A percentile compares a stretch with the other conserved stretches of the same genome.
Evolutionary conservation across 2,113 vertebrate genomes (phyloP).

Genomic region (Scolopax mira): DNA sequence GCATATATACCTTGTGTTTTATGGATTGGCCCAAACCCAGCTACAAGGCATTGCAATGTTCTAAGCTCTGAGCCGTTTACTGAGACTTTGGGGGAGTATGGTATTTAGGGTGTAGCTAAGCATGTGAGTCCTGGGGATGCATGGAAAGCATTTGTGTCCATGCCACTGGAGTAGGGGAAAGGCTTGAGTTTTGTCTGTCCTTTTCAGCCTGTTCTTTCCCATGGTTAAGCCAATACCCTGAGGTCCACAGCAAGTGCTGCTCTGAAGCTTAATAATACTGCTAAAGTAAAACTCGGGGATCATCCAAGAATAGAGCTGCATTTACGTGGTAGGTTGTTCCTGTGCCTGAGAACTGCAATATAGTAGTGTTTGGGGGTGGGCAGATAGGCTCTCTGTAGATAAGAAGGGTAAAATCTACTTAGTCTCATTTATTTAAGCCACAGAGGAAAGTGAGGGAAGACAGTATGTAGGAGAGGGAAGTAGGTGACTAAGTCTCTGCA

Average conservation of each 20-base stretch:
- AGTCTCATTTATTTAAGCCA: background rate
- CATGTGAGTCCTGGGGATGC: too few relatives aligned
- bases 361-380: background rate
- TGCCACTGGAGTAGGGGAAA: background rate
- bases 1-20: background rate
- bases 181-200: background rate
- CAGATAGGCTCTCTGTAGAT: background rate
- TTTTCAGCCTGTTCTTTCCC: background rate
- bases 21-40: background rate
- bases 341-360: background rate
- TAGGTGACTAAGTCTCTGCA: background rate
- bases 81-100: background rate
- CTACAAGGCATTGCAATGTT: background rate
- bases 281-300: fast-evolving
- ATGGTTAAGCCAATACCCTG: background rate
- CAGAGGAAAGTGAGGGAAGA: background rate
- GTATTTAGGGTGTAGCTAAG: too few relatives aligned
- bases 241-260: background rate
- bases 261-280: background rate
- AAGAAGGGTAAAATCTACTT: background rate
- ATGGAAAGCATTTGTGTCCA: background rate
- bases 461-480: background rate
- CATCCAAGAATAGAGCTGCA: background rate
- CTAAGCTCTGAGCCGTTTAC: background rate
- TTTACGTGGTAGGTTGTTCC: background rate